Evolutionary conservation across 1,140 invertebrate species (phyloP), one percentile per base, ranked within the genome.

Genomic region (Euglossa dilemma): DNA sequence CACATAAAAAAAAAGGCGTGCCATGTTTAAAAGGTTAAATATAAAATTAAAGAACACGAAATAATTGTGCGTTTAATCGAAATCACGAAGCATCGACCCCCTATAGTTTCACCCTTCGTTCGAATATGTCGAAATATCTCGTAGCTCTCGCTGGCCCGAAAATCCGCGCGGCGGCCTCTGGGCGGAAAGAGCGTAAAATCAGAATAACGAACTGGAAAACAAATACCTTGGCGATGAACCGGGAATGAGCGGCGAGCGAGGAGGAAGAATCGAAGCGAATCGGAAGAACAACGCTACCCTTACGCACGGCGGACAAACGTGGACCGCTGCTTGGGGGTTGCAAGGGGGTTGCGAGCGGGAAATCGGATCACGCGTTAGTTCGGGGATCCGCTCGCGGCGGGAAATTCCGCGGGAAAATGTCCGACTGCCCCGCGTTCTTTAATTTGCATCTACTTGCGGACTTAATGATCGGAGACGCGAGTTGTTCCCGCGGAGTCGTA

Each of bases 381-480:
- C 52, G 28, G 54, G n/a, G 57, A 72, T 43, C 52, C 4, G 36
- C 52, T 28, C 18, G 18, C 59, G 52, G 45, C 45, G 11, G 43
- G 73, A 56, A 56, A 71, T 70, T 28, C 36, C 57, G 45, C 12
- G n/a, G 69, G 71, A 52, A 66, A 85, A 85, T 71, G 72, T 54
- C 57, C 70, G 9, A 18, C 59, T 7, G 20, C 20, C 11, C 11
- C 23, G 5, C 36, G 28, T 50, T 71, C 75, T 81, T 64, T 84
- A 78, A 87, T 87, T 86, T 83, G 86, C 86, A 83, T 87, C 59
- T 74, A 83, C 74, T 83, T 83, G 73, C 45, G 36, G 72, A 59
- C 75, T 87, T 87, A 84, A 87, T 81, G 77, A 87, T 72, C 57
- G 54, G 36, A 82, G 82, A 64, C 57, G 83, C 59, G 73, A 57